A percentile compares a stretch with the other conserved stretches of the same genome.
These are phyloP conservation scores for Yasuhikotakia modesta DNA, from an alignment of 2,797 vertebrate species.

Conservation along the genomic window DNA sequence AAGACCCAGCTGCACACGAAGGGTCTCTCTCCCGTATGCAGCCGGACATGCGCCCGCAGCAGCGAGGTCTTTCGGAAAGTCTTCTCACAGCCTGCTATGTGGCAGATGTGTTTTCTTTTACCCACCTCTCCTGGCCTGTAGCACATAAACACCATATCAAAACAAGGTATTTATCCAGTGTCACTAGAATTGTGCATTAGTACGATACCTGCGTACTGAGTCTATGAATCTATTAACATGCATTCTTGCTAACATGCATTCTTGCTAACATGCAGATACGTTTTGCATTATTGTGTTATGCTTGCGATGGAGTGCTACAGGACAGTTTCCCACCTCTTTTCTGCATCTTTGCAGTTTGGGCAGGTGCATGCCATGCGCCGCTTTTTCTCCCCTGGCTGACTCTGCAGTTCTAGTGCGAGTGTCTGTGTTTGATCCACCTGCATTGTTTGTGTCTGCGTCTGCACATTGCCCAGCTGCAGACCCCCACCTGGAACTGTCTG, in stretches of 20 bases:
- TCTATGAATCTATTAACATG: too few relatives aligned
- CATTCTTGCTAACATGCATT: too few relatives aligned
- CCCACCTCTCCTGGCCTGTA: conserved; percentile 88
- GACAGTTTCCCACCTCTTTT: conserved; percentile 82
- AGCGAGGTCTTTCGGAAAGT: conserved; percentile 95
- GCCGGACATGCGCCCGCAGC: conserved; percentile 90
- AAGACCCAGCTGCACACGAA: conserved; percentile 97
- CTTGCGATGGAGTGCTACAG: too few relatives aligned
- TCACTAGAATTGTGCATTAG: neutral
- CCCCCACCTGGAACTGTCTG: conserved; percentile 89
- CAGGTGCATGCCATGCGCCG: conserved; percentile 96
- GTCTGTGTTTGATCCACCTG: conserved; percentile 95
- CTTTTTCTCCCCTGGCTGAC: conserved; percentile 87
- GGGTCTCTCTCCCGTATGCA: conserved; percentile 94
- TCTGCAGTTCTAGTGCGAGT: conserved; percentile 85
- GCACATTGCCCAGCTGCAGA: conserved; percentile 87
- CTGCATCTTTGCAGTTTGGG: conserved; percentile 97
- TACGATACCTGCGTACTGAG: too few relatives aligned
- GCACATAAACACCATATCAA: neutral
- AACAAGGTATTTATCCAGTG: neutral
- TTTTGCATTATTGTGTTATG: too few relatives aligned
- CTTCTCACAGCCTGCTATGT: conserved; percentile 92
- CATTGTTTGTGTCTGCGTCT: conserved; percentile 82
- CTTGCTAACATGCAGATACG: too few relatives aligned
- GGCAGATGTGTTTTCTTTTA: conserved; percentile 97